These are phyloP conservation scores for Operophtera brumata DNA, from an alignment of 2,888 invertebrate species.

Conservation along the genomic window DNA sequence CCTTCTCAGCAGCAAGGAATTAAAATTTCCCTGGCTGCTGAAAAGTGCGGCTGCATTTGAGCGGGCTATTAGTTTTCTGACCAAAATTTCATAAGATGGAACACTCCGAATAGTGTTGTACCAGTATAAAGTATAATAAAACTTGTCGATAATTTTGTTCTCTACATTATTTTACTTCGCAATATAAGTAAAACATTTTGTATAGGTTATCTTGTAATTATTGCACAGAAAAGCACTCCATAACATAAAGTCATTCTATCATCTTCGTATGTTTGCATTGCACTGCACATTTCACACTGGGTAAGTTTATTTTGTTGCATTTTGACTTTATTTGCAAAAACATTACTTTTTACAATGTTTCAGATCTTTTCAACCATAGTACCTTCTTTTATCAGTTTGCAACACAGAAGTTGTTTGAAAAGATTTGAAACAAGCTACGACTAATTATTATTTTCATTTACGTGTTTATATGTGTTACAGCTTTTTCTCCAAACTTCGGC, in stretches of 20 bases:
- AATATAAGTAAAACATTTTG: too few relatives aligned
- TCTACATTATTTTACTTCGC: constrained; percentile 28
- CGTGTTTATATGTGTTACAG: constrained; percentile 49
- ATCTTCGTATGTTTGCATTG: constrained; percentile 36
- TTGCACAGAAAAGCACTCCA: constrained; percentile 32
- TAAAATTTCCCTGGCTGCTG: too few relatives aligned
- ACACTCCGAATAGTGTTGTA: neutral
- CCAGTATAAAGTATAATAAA: neutral
- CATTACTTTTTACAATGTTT: constrained; percentile 23
- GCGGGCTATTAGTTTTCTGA: too few relatives aligned
- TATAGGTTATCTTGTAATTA: constrained; percentile 7
- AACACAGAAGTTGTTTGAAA: neutral
- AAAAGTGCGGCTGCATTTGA: too few relatives aligned
- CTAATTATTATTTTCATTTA: constrained; percentile 17
- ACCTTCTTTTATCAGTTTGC: neutral
- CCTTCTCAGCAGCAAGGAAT: too few relatives aligned
- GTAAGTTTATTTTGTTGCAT: constrained; percentile 57
- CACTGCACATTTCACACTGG: constrained; percentile 44
- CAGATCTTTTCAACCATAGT: constrained; percentile 27
- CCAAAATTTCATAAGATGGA: too few relatives aligned
- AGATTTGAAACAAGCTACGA: constrained; percentile 13
- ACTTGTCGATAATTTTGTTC: constrained; percentile 19
- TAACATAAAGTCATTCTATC: constrained; percentile 24
- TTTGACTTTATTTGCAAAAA: constrained; percentile 35
- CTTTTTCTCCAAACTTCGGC: constrained; percentile 74